Evolutionary conservation across 2,888 invertebrate species (phyloP), one percentile per base, ranked within the genome.

Genomic region (Lasiommata megera): DNA sequence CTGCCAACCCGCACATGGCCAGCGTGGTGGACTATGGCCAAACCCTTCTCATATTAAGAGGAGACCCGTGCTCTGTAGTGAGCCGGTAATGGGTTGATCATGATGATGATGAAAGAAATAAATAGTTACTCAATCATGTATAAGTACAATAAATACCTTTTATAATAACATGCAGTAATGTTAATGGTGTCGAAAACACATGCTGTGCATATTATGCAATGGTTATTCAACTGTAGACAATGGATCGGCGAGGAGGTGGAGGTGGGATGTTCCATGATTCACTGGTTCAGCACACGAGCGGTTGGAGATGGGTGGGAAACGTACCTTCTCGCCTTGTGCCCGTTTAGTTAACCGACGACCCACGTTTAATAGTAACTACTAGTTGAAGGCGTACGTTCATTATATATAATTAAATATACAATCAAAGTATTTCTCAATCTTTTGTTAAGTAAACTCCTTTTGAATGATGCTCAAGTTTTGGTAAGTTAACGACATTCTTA

Each of bases 231-330:
- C 23, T 0, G 8, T 14, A 29, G 3, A 44, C 44, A 44, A 44
- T 44, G 14, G 28, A 12, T 3, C 14, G 1, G 12, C n/a, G 12
- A 14, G 44, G 29, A 12, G 28, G 18, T 1, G 12, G n/a, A 16
- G n/a, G 48, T 48, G 36, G 48, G 48, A 48, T 18, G 48, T 9
- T 7, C 36, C 36, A 48, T 48, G 16, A 48, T 0, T 48, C 48
- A 48, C n/a, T 6, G 36, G 36, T 36, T 36, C 29, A 8, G 28
- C 7, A 28, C 12, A 14, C 28, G 44, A 44, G 6, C n/a, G n/a
- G n/a, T 31, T 0, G 12, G 31, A 36, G 48, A 48, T 18, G 48
- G 46, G 43, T 28, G 43, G 44, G 44, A 29, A 14, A n/a, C n/a
- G 2, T 23, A 1, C 7, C 18, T 12, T 7, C 5, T 48, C 18